Evolutionary conservation across 2,113 vertebrate species (phyloP).

Genomic region (Peromyscus polionotus): DNA sequence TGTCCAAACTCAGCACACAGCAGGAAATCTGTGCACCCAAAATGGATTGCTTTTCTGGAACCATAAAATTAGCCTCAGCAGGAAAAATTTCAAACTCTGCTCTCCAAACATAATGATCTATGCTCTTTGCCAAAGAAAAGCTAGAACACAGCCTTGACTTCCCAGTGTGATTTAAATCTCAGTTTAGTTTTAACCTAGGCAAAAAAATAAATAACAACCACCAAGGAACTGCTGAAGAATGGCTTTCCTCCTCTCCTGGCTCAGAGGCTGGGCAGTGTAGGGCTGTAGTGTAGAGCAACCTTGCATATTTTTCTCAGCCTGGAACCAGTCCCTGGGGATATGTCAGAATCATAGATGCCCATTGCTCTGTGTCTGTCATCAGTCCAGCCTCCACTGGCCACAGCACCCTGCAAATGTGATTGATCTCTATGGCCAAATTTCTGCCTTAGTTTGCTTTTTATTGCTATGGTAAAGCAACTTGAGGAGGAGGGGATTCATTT

Average conservation of each 20-base stretch:
- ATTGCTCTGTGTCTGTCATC: too few relatives aligned
- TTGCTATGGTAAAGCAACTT: not conserved
- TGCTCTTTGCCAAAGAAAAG: slow-evolving; percentile 20
- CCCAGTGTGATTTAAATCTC: slow-evolving; percentile 37
- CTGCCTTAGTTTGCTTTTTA: too few relatives aligned
- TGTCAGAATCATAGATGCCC: not conserved
- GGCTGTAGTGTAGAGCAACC: not conserved
- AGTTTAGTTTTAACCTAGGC: not conserved
- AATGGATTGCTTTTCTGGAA: slow-evolving; percentile 42
- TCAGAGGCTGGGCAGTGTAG: not conserved
- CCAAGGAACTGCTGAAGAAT: not conserved
- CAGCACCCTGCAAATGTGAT: not conserved
- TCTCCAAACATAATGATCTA: slow-evolving; percentile 26
- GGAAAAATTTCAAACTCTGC: slow-evolving; percentile 28
- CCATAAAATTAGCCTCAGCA: slow-evolving; percentile 29
- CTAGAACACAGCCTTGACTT: slow-evolving; percentile 3
- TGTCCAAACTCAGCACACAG: not conserved
- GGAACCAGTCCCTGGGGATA: slow-evolving; percentile 51
- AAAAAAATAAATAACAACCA: not conserved
- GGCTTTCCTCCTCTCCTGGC: not conserved
- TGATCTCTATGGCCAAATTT: not conserved
- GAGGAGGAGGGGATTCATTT: not conserved
- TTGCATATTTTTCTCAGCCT: not conserved
- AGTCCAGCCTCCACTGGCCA: not conserved
- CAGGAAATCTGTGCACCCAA: not conserved